A percentile compares a stretch with the other conserved stretches of the same genome.
Evolutionary conservation across 53 echinoderm and acorn worm species (phyloP).

Genomic region (Glandiceps talaboti): DNA sequence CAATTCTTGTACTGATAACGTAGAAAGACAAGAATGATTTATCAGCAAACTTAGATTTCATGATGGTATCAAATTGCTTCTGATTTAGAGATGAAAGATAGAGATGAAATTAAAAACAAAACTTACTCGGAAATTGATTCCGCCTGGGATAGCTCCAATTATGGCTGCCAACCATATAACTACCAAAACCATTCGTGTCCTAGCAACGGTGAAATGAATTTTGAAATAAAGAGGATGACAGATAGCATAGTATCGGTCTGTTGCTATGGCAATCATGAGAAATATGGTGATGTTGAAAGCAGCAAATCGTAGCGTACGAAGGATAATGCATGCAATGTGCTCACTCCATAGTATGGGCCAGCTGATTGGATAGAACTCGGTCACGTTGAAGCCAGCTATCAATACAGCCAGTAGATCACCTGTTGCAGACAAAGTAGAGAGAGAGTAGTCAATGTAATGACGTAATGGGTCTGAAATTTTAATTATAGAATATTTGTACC

Average conservation of each 20-base stretch:
- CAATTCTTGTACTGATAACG: too few relatives aligned
- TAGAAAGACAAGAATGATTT: too few relatives aligned
- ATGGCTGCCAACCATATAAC: conserved; percentile 44
- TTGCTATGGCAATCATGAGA: conserved; percentile 77
- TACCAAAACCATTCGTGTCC: conserved; percentile 47
- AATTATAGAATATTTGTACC: too few relatives aligned
- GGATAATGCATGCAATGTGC: conserved; percentile 48
- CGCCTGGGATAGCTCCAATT: conserved; percentile 37
- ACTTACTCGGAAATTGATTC: conserved; percentile 75
- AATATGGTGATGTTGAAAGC: conserved; percentile 63
- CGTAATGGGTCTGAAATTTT: too few relatives aligned
- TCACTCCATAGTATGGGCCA: conserved; percentile 68
- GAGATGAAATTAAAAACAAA: too few relatives aligned
- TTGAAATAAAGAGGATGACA: conserved; percentile 53
- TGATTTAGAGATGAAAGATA: too few relatives aligned
- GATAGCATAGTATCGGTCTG: conserved; percentile 54
- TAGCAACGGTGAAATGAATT: conserved; percentile 27
- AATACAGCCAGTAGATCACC: conserved; percentile 49
- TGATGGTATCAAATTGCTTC: too few relatives aligned
- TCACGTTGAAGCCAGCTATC: conserved; percentile 70
- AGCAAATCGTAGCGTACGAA: conserved; percentile 68
- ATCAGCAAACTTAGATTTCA: too few relatives aligned
- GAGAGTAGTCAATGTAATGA: too few relatives aligned
- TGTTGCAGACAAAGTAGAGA: conserved; percentile 3
- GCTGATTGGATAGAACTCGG: conserved; percentile 60